phyloP scores from a whole-genome alignment of 2,113 vertebrate species.

The Pangasianodon hypophthalmus region DNA sequence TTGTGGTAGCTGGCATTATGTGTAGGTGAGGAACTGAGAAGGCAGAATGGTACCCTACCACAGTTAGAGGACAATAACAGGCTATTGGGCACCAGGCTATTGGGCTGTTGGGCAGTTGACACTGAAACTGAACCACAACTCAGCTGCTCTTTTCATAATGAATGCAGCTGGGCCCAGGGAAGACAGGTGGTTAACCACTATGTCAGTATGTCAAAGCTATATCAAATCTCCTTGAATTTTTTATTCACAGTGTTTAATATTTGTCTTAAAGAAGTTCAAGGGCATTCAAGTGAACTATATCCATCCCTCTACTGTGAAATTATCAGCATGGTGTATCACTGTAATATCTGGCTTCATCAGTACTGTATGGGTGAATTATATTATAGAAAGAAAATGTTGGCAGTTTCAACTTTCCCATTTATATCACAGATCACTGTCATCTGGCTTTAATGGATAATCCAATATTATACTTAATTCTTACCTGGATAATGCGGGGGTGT shows the following conservation, averaged over 20 bases:
- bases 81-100: neutral
- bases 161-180: constrained; percentile 46
- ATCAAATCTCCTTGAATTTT: neutral
- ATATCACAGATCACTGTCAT: neutral
- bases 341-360: neutral
- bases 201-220: neutral
- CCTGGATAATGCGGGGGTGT: constrained; percentile 75
- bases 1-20: constrained; percentile 26
- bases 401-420: neutral
- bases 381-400: neutral
- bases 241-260: neutral
- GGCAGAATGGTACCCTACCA: constrained; percentile 20
- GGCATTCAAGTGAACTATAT: neutral
- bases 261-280: neutral
- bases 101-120: neutral
- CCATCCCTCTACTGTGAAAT: neutral
- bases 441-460: neutral
- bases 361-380: neutral
- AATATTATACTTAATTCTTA: constrained; percentile 52
- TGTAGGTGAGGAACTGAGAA: constrained; percentile 25
- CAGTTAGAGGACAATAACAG: neutral
- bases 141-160: constrained; percentile 36
- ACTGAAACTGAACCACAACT: constrained; percentile 7
- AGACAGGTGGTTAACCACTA: constrained; percentile 23
- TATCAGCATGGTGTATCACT: neutral